These are phyloP conservation scores for Sebastes aleutianus DNA, from an alignment of 2,797 vertebrate species.

Conservation along the genomic window DNA sequence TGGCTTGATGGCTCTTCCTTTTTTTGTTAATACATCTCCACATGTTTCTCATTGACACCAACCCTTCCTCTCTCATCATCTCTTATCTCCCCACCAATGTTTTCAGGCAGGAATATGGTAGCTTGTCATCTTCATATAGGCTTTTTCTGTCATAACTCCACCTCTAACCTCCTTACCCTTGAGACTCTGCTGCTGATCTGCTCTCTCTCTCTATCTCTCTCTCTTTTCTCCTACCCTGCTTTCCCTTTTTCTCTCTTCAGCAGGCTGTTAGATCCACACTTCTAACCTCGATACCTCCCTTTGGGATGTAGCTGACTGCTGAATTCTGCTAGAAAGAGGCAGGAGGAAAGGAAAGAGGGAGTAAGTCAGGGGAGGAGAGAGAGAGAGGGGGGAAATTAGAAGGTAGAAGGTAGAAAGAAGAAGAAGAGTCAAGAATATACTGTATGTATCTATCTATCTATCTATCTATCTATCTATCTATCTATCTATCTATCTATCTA, in stretches of 20 bases:
- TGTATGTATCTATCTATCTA: not conserved
- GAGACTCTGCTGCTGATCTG: constrained; percentile 31
- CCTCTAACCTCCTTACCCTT: constrained; percentile 19
- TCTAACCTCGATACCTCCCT: constrained; percentile 48
- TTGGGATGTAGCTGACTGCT: constrained; percentile 49
- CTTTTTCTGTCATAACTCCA: constrained; percentile 22
- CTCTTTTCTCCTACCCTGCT: not conserved
- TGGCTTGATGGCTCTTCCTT: not conserved
- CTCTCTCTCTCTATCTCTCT: not conserved
- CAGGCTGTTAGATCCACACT: constrained; percentile 44
- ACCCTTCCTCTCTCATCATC: not conserved
- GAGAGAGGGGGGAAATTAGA: not conserved
- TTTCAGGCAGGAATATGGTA: not conserved
- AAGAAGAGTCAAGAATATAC: not conserved
- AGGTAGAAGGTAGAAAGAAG: not conserved
- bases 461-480: not conserved
- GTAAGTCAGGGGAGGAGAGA: not conserved
- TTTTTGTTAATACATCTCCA: not conserved
- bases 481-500: not conserved
- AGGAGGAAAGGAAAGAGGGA: not conserved
- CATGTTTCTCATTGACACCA: not conserved
- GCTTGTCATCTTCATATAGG: constrained; percentile 19
- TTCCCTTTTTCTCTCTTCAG: constrained; percentile 22
- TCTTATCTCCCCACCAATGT: not conserved
- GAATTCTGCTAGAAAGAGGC: constrained; percentile 49